These are phyloP conservation scores for Rhinophrynus dorsalis DNA, from an alignment of 2,797 vertebrate species.

Conservation along the genomic window DNA sequence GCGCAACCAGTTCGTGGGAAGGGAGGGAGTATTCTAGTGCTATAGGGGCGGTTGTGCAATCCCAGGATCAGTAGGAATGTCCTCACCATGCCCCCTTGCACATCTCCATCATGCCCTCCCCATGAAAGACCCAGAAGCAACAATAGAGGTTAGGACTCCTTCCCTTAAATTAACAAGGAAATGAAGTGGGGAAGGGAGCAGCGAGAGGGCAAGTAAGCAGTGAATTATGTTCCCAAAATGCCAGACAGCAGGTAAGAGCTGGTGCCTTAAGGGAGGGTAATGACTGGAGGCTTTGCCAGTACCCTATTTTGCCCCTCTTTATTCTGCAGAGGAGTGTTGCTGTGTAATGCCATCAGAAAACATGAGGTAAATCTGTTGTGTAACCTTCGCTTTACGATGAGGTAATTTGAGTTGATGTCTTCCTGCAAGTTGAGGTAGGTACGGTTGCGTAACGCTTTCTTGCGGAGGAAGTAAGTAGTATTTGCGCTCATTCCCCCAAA, in stretches of 20 bases:
- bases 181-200: not conserved
- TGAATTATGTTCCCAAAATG: slow-evolving; percentile 11
- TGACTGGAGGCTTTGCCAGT: not conserved
- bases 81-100: not conserved
- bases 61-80: not conserved
- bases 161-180: not conserved
- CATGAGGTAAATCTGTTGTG: slow-evolving; percentile 41
- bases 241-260: slow-evolving; percentile 15
- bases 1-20: slow-evolving; percentile 5
- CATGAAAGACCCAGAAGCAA: not conserved
- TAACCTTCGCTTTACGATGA: slow-evolving; percentile 33
- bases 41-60: not conserved
- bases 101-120: not conserved
- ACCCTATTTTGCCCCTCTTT: not conserved
- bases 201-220: slow-evolving; percentile 3
- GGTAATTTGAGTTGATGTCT: slow-evolving; percentile 41
- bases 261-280: not conserved
- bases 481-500: slow-evolving; percentile 3
- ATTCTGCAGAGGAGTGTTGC: slow-evolving; percentile 19
- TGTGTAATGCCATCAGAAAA: slow-evolving; percentile 39
- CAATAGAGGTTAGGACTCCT: not conserved
- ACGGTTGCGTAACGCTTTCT: slow-evolving; percentile 49
- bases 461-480: slow-evolving; percentile 52
- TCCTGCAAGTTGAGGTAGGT: slow-evolving; percentile 49
- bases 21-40: not conserved